Evolutionary conservation across 64 coral and sea anemone genomes (phyloP).

Genomic region (Acropora yongei): DNA sequence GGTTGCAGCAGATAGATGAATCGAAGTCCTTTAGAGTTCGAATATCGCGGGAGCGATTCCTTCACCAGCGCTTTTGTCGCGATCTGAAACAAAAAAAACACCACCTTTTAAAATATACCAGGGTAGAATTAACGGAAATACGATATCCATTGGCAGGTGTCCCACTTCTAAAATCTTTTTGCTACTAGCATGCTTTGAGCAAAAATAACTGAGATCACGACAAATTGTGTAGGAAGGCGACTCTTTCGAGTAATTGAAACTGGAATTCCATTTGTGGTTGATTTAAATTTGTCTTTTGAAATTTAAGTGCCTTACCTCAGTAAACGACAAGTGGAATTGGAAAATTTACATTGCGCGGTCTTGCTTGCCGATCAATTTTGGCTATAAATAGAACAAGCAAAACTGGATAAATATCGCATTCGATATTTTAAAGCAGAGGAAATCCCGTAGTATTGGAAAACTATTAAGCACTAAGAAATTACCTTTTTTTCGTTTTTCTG

Average conservation of each 20-base stretch:
- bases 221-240: too few species aligned
- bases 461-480: not conserved
- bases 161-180: not conserved
- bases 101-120: too few species aligned
- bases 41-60: not conserved
- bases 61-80: not conserved
- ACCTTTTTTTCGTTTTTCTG: too few species aligned
- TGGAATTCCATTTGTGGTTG: not conserved
- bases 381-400: conserved; percentile 18
- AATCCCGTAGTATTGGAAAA: not conserved
- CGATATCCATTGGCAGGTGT: not conserved
- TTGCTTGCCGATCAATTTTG: not conserved
- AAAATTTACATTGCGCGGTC: conserved; percentile 22
- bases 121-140: not conserved
- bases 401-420: not conserved
- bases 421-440: not conserved
- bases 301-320: not conserved
- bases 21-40: not conserved
- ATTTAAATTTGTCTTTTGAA: not conserved
- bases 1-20: not conserved
- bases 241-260: not conserved
- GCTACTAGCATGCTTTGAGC: not conserved
- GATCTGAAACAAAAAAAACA: too few species aligned
- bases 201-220: too few species aligned
- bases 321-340: not conserved